Percentiles rank a stretch among this genome's conserved stretches.
Evolutionary conservation across 2,888 invertebrate genomes (phyloP).

Genomic region (Cheiracanthium punctorium): DNA sequence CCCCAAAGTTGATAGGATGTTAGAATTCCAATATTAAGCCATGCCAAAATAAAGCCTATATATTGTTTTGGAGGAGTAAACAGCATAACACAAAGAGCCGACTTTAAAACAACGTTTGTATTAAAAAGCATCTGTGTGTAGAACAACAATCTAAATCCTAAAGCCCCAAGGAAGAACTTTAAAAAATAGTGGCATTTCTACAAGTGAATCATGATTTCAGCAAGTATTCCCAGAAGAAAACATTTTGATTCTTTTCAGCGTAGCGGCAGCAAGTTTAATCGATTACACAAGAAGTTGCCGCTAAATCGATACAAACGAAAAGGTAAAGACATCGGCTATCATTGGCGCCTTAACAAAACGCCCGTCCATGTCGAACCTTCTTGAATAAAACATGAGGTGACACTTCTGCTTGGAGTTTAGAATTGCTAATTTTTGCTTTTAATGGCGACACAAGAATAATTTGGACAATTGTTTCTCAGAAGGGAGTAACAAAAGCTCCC

Average conservation of each 20-base stretch:
- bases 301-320: constrained; percentile 28
- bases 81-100: no score
- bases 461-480: not conserved
- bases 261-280: not conserved
- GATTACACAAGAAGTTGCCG: constrained; percentile 1
- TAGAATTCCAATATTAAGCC: no score
- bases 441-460: constrained; percentile 36
- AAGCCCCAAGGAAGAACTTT: no score
- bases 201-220: no score
- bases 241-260: constrained; percentile 23
- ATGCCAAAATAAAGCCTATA: no score
- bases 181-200: no score
- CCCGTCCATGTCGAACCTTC: constrained; percentile 29
- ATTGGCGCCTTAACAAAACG: constrained; percentile 28
- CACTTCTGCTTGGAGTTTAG: constrained; percentile 5
- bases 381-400: constrained; percentile 49
- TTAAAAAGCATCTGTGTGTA: no score
- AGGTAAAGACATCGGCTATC: constrained; percentile 28
- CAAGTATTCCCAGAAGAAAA: no score
- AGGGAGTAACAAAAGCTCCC: not conserved
- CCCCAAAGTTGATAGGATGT: no score
- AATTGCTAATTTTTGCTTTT: constrained; percentile 47
- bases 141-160: no score
- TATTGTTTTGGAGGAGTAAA: no score
- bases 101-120: no score